phyloP scores from a whole-genome alignment of 2,113 vertebrate species.

The Lycocorax pyrrhopterus region DNA sequence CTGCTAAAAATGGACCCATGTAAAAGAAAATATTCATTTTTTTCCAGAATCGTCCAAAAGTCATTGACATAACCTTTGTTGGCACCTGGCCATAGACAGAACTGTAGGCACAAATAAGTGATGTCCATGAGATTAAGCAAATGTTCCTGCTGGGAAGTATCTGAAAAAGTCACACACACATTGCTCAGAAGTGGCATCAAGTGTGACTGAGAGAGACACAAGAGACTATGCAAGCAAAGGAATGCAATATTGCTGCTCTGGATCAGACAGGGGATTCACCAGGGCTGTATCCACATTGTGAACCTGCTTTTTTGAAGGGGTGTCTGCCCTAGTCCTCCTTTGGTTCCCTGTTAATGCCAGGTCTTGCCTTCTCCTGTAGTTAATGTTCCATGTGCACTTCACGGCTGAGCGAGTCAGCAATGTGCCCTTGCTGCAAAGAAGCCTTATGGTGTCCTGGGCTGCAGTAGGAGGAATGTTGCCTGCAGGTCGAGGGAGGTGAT shows the following conservation, averaged over 20 bases:
- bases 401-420: neutral
- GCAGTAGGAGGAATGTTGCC: neutral
- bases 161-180: neutral
- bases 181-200: neutral
- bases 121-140: neutral
- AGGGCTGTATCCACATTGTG: neutral
- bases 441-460: neutral
- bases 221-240: neutral
- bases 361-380: neutral
- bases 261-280: neutral
- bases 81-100: neutral
- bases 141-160: neutral
- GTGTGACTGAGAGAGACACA: neutral
- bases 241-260: neutral
- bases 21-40: neutral
- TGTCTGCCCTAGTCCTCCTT: neutral
- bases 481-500: fast-evolving
- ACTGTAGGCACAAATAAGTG: neutral
- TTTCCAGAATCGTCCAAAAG: neutral
- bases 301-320: neutral
- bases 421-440: neutral
- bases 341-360: neutral
- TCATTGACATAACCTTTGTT: neutral
- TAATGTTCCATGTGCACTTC: neutral
- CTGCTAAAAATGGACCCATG: neutral